Evolutionary conservation across 2,888 invertebrate genomes (phyloP).

Genomic region (Campoplex capitator): DNA sequence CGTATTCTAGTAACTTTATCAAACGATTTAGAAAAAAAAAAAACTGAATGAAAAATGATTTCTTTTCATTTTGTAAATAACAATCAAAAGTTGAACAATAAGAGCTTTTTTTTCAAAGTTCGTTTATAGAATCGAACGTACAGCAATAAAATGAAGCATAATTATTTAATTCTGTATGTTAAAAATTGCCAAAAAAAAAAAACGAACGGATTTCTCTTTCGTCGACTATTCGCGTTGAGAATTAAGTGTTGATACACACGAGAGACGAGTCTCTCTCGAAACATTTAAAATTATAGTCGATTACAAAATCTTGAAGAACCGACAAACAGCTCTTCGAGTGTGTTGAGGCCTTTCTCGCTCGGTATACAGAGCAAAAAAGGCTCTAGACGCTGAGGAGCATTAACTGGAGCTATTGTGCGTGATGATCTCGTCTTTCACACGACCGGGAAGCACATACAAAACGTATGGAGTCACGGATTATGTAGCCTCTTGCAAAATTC

Average conservation of each 20-base stretch:
- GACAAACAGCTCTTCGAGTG: constrained; percentile 68
- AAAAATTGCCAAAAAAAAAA: background rate
- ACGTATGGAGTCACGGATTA: constrained; percentile 72
- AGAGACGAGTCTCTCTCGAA: constrained; percentile 15
- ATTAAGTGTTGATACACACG: background rate
- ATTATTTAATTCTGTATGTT: background rate
- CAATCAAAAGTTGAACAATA: too few relatives aligned
- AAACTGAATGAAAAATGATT: too few relatives aligned
- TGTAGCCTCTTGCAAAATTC: constrained; percentile 78
- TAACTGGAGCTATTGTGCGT: constrained; percentile 71
- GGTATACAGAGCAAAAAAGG: constrained; percentile 4
- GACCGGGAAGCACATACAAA: constrained; percentile 41
- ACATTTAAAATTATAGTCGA: constrained; percentile 42
- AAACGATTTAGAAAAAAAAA: too few relatives aligned
- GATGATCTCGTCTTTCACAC: constrained; percentile 72
- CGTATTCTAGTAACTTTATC: background rate
- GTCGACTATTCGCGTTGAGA: background rate
- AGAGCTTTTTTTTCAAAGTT: too few relatives aligned
- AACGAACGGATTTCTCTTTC: background rate
- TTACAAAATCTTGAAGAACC: constrained; percentile 58
- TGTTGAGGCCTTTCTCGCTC: constrained; percentile 31
- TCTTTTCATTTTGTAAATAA: too few relatives aligned
- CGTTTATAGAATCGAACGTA: too few relatives aligned
- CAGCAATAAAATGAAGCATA: too few relatives aligned
- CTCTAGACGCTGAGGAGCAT: constrained; percentile 25